Base-by-base conservation (phyloP, 2,888 invertebrate species). In the Diloba caeruleocephala region DNA sequence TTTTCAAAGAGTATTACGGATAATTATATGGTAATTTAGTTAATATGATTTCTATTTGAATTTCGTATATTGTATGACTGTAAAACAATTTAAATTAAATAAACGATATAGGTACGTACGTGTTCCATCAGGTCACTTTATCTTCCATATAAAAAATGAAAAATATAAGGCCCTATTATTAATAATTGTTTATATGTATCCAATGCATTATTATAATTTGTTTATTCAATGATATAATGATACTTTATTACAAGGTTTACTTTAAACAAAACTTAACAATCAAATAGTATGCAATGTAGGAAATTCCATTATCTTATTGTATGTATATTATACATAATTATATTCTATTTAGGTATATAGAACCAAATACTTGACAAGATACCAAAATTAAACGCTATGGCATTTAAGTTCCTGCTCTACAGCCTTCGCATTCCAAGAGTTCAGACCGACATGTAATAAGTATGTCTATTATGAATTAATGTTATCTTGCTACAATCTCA, bases 391-490 rank as follows among this genome's bases (percentile, higher is more conserved):
- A 63, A 74, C 64, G 69, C 38, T 55, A 61, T 57, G 65, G 51
- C 62, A 65, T 66, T 72, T 63, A 68, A 70, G 70, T 78, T 78
- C 76, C 73, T 78, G 60, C 41, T 66, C 52, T 52, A 46, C 57
- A 69, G 66, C 82, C 80, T 82, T 80, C 76, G 56, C 73, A 71
- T 78, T 71, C 65, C 66, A 71, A 53, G 53, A 70, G 63, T 66
- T 73, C 52, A 73, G 62, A 64, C 58, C 33, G 60, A 64, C 66
- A 68, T 62, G 51, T 51, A 62, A 64, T 48, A 60, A 62, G 41
- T 54, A 61, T 60, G 45, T 52, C 25, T 52, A 55, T 29, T 51
- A 57, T 49, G 39, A 44, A 61, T 66, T 36, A 61, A 67, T 66
- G 39, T 49, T 73, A 60, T 63, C 49, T 52, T 10, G 45, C 37